Evolutionary conservation across 2,888 invertebrate species (phyloP).

Genomic region (Drosophila niveifrons): DNA sequence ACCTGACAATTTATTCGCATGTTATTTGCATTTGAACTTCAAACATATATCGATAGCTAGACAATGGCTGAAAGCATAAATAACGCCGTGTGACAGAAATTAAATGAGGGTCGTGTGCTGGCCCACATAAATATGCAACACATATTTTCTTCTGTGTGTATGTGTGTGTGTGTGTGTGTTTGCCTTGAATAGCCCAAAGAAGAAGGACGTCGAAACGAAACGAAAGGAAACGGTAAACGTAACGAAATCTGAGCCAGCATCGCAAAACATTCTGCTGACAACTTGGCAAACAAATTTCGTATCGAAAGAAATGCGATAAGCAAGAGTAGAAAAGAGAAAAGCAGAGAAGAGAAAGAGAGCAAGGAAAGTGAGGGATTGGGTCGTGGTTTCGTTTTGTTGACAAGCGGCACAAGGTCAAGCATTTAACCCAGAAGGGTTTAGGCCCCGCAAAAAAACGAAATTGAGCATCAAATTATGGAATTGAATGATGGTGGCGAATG

Average conservation of each 20-base stretch:
- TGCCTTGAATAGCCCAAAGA: neutral
- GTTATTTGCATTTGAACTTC: slow-evolving; percentile 55
- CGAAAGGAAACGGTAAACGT: slow-evolving; percentile 38
- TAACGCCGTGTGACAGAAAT: slow-evolving; percentile 78
- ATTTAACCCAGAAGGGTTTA: slow-evolving; percentile 55
- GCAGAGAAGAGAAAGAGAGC: neutral
- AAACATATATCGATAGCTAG: slow-evolving; percentile 63
- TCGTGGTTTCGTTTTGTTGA: slow-evolving; percentile 26
- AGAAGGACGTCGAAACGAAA: neutral
- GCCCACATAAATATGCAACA: slow-evolving; percentile 59
- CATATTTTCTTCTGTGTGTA: neutral
- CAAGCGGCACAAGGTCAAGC: slow-evolving; percentile 66
- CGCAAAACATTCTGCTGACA: slow-evolving; percentile 60
- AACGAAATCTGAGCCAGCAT: slow-evolving; percentile 52
- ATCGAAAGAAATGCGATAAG: slow-evolving; percentile 41
- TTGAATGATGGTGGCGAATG: slow-evolving; percentile 45
- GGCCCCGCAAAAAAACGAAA: slow-evolving; percentile 37
- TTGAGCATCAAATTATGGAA: slow-evolving; percentile 72
- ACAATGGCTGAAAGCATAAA: slow-evolving; percentile 69
- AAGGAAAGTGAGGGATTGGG: neutral
- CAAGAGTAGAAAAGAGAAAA: neutral
- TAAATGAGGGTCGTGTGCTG: slow-evolving; percentile 70
- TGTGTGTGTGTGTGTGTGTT: neutral
- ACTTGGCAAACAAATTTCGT: slow-evolving; percentile 75
- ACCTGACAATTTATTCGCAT: slow-evolving; percentile 66